Percentiles rank a stretch among this genome's conserved stretches.
These are phyloP conservation scores for Halcyon leucocephala DNA, from an alignment of 2,797 vertebrate species.

Conservation along the genomic window DNA sequence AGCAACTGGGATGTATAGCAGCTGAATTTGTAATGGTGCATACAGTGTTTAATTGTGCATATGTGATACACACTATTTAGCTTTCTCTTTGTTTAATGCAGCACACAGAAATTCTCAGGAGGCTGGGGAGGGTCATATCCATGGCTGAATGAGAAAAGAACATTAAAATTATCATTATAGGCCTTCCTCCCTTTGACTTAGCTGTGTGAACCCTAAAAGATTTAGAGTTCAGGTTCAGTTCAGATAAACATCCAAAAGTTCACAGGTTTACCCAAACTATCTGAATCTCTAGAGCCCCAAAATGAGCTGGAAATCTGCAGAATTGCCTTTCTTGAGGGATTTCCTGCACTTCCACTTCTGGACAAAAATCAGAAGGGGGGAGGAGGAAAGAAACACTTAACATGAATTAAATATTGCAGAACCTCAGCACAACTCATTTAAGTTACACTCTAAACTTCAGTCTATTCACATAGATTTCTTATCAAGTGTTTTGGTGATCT, in stretches of 20 bases:
- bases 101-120: slow-evolving; percentile 30
- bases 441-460: not conserved
- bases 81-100: slow-evolving; percentile 29
- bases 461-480: not conserved
- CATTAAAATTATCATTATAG: slow-evolving; percentile 58
- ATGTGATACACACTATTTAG: not conserved
- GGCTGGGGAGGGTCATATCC: slow-evolving; percentile 18
- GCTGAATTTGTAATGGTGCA: slow-evolving; percentile 6
- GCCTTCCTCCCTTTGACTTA: slow-evolving; percentile 62
- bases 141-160: slow-evolving; percentile 51
- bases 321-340: slow-evolving; percentile 33
- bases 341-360: slow-evolving; percentile 31
- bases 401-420: not conserved
- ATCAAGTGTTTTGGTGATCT: not conserved
- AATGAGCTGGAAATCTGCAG: slow-evolving; percentile 50
- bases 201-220: slow-evolving; percentile 44
- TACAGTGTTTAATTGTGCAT: slow-evolving; percentile 22
- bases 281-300: slow-evolving; percentile 28
- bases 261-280: slow-evolving; percentile 58
- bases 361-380: slow-evolving; percentile 1
- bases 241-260: slow-evolving; percentile 71
- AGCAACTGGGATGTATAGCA: not conserved
- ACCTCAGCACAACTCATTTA: not conserved
- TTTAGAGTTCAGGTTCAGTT: slow-evolving; percentile 74
- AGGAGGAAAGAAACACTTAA: rapidly evolving